These are phyloP conservation scores for Cyprinodon variegatus DNA, from an alignment of 2,113 vertebrate species.

Conservation along the genomic window DNA sequence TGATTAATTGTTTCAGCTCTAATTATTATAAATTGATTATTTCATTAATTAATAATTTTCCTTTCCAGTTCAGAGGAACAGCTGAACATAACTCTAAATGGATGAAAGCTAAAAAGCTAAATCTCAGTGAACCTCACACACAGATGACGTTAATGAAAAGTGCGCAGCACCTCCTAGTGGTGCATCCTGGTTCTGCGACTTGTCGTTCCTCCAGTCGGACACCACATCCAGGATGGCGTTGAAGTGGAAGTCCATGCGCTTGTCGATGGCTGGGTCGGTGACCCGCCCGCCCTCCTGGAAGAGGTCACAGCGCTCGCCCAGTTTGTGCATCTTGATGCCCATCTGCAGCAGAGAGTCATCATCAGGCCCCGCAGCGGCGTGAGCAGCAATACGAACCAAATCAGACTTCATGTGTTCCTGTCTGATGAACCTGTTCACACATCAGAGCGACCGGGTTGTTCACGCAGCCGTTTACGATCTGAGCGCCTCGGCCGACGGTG, in stretches of 20 bases:
- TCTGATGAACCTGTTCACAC: constrained; percentile 90
- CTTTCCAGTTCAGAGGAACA: too few species aligned
- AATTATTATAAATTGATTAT: too few species aligned
- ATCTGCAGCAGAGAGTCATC: constrained; percentile 78
- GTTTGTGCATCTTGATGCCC: constrained; percentile 93
- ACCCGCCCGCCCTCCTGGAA: constrained; percentile 93
- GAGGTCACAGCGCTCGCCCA: constrained; percentile 94
- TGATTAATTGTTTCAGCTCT: too few species aligned
- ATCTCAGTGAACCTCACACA: too few species aligned
- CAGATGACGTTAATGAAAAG: too few species aligned
- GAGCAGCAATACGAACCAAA: neutral
- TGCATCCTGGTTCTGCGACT: constrained; percentile 90
- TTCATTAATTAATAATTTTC: too few species aligned
- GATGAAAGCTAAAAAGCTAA: too few species aligned
- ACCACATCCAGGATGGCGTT: constrained; percentile 97
- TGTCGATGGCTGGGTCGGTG: constrained; percentile 93
- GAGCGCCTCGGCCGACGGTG: constrained; percentile 91
- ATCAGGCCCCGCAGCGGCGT: neutral
- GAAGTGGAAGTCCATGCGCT: constrained; percentile 99
- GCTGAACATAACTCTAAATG: too few species aligned
- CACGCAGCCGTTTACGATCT: constrained; percentile 96
- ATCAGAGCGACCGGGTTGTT: constrained; percentile 98
- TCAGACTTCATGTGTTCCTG: neutral
- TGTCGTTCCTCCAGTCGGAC: constrained; percentile 98
- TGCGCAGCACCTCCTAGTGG: constrained; percentile 87